Evolutionary conservation across 2,888 invertebrate species (phyloP).

Genomic region (Acholoe squamosa): DNA sequence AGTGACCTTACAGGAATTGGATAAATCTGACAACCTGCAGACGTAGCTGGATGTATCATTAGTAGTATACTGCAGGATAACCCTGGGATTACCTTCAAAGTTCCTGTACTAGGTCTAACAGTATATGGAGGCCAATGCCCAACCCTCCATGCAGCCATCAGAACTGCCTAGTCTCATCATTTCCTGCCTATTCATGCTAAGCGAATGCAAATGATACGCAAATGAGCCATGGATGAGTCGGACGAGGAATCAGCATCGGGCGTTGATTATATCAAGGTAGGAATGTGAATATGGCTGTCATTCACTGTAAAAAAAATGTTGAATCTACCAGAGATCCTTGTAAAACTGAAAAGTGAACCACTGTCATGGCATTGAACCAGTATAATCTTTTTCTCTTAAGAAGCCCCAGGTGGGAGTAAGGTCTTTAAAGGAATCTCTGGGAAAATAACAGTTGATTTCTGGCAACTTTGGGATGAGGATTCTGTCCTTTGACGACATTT

Average conservation of each 20-base stretch:
- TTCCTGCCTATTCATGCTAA: neutral
- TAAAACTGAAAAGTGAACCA: no score
- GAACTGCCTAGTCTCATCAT: no score
- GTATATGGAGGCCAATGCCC: neutral
- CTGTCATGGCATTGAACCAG: no score
- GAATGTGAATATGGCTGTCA: neutral
- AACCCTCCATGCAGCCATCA: neutral
- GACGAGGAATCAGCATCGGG: conserved; percentile 22
- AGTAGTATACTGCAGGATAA: neutral
- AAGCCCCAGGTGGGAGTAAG: no score
- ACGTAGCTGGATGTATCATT: neutral
- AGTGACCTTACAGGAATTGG: neutral
- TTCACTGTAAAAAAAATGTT: no score
- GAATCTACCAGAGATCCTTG: no score
- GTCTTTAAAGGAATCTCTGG: no score
- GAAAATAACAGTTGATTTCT: no score
- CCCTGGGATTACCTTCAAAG: neutral
- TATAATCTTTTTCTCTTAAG: no score
- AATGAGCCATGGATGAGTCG: conserved; percentile 27
- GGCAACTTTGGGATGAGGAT: no score
- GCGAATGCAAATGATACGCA: neutral
- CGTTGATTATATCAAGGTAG: conserved; percentile 24
- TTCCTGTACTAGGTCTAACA: neutral
- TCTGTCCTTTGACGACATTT: no score
- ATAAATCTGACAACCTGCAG: neutral